phyloP scores from a whole-genome alignment of 2,113 vertebrate species.

The Ciconia stormi region DNA sequence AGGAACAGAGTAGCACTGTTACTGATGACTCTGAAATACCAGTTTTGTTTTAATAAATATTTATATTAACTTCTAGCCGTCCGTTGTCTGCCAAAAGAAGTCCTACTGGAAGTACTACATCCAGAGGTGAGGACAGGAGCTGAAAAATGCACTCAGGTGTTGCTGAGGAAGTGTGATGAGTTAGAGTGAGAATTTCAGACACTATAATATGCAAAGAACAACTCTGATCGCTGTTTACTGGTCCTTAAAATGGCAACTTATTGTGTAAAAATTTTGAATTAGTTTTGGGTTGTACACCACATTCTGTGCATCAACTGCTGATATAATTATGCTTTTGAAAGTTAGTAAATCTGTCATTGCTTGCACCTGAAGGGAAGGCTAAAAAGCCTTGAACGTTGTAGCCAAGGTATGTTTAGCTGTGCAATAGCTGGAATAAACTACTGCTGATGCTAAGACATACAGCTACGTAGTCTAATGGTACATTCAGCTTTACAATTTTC shows the following conservation, averaged over 20 bases:
- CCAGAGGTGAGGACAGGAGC: conserved; percentile 83
- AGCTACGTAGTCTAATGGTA: not conserved
- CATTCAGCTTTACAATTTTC: not conserved
- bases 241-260: not conserved
- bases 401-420: not conserved
- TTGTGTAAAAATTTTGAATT: not conserved
- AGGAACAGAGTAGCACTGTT: not conserved
- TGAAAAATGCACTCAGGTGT: not conserved
- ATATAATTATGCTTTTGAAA: not conserved
- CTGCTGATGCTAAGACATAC: not conserved
- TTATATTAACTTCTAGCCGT: conserved; percentile 77
- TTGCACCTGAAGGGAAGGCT: not conserved
- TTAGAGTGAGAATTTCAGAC: not conserved
- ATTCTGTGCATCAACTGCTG: not conserved
- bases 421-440: not conserved
- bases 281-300: not conserved
- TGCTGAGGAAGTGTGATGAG: not conserved
- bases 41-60: not conserved
- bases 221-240: not conserved
- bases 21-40: not conserved
- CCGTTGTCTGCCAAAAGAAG: conserved; percentile 91
- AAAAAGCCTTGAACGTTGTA: not conserved
- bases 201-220: not conserved
- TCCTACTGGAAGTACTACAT: conserved; percentile 88
- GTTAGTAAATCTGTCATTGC: not conserved